Evolutionary conservation across 2,113 vertebrate genomes (phyloP).

Genomic region (Drymodes brunneopygia): DNA sequence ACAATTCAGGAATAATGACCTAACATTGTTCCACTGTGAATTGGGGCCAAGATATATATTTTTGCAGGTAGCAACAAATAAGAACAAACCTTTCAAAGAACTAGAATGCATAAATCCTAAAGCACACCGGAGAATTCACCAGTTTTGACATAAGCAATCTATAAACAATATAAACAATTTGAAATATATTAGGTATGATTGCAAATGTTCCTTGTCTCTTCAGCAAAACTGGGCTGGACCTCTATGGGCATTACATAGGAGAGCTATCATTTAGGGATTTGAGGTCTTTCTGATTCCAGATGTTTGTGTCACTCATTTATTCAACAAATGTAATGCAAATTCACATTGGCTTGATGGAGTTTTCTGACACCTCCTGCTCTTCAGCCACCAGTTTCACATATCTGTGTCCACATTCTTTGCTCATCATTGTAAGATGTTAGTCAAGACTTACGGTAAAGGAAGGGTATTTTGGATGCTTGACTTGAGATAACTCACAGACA

Average conservation of each 20-base stretch:
- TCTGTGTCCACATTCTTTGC: not conserved
- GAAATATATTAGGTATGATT: constrained; percentile 46
- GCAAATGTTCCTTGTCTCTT: constrained; percentile 31
- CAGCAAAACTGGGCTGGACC: not conserved
- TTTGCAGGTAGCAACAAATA: constrained; percentile 74
- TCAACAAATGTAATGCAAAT: not conserved
- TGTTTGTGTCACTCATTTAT: not conserved
- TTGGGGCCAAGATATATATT: constrained; percentile 72
- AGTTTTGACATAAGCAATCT: constrained; percentile 70
- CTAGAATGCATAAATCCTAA: constrained; percentile 69
- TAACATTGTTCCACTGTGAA: constrained; percentile 72
- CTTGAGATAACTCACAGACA: not conserved
- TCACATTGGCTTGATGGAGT: not conserved
- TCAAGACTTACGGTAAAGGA: not conserved
- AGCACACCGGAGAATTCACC: constrained; percentile 50
- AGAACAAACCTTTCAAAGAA: constrained; percentile 66
- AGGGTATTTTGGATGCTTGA: not conserved
- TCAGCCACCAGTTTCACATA: not conserved
- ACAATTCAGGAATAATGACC: constrained; percentile 76
- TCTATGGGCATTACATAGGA: not conserved
- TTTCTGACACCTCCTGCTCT: not conserved
- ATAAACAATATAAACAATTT: constrained; percentile 59
- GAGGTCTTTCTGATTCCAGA: not conserved
- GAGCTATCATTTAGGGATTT: not conserved
- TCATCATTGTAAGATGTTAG: not conserved